phyloP scores from a whole-genome alignment of 92 coral and sea anemone species.

The Blastomussa wellsi region DNA sequence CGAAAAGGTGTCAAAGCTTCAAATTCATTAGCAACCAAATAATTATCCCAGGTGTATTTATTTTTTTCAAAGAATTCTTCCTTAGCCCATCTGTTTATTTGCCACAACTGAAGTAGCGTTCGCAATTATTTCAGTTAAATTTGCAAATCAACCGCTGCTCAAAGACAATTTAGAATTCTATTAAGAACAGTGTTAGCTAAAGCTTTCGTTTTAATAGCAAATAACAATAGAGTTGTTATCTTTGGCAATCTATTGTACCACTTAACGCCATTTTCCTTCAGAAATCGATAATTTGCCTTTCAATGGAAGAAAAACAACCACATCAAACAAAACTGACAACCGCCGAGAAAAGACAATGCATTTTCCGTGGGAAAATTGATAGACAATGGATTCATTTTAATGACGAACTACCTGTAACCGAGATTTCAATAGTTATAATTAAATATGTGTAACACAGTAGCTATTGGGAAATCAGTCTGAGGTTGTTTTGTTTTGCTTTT shows the following conservation, averaged over 20 bases:
- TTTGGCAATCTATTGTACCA: slow-evolving; percentile 21
- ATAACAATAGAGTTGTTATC: slow-evolving; percentile 30
- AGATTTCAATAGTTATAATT: slow-evolving; percentile 1
- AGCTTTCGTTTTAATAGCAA: slow-evolving; percentile 26
- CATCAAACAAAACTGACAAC: slow-evolving; percentile 19
- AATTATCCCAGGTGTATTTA: slow-evolving; percentile 20
- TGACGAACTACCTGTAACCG: slow-evolving; percentile 1
- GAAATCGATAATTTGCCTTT: slow-evolving; percentile 4
- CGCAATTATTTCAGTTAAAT: slow-evolving; percentile 15
- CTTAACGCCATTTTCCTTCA: slow-evolving; percentile 21
- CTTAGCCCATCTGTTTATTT: slow-evolving; percentile 8
- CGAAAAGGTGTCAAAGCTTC: not conserved
- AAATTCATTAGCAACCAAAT: not conserved
- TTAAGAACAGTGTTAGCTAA: slow-evolving; percentile 24
- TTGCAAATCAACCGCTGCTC: slow-evolving; percentile 35
- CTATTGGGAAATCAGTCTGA: not conserved
- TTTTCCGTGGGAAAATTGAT: slow-evolving; percentile 44
- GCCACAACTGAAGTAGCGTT: slow-evolving; percentile 14
- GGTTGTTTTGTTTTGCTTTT: not conserved
- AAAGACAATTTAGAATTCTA: slow-evolving; percentile 35
- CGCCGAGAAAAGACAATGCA: slow-evolving; percentile 35
- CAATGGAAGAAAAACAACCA: slow-evolving; percentile 27
- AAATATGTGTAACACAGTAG: not conserved
- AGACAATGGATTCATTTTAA: slow-evolving; percentile 31
- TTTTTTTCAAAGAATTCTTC: not conserved